Evolutionary conservation across 92 coral and sea anemone species (phyloP).

Genomic region (Scolanthus callimorphus): DNA sequence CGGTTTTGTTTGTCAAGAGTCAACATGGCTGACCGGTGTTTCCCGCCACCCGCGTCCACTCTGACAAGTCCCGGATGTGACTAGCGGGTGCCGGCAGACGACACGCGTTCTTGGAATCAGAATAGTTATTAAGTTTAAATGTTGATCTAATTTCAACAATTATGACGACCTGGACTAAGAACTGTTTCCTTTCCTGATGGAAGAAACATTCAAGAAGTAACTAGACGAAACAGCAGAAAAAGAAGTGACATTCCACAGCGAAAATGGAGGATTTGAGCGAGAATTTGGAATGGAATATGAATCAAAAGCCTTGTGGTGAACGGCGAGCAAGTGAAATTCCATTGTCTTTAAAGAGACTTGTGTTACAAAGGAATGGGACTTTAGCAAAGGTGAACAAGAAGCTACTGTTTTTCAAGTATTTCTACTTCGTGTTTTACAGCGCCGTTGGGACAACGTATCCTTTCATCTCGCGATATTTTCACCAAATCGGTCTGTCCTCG

Average conservation of each 20-base stretch:
- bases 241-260: too few species aligned
- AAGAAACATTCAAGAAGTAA: too few species aligned
- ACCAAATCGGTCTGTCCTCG: slow-evolving; percentile 92
- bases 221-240: too few species aligned
- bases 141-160: too few species aligned
- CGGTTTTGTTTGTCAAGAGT: too few species aligned
- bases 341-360: slow-evolving; percentile 20
- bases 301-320: background rate
- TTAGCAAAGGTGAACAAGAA: slow-evolving; percentile 68
- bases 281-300: background rate
- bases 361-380: slow-evolving; percentile 41
- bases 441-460: slow-evolving; percentile 88
- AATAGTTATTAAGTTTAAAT: too few species aligned
- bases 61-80: slow-evolving; percentile 42
- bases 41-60: too few species aligned
- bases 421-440: slow-evolving; percentile 81
- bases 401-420: slow-evolving; percentile 73
- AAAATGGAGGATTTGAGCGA: background rate
- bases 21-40: too few species aligned
- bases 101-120: too few species aligned
- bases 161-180: too few species aligned
- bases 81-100: too few species aligned
- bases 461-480: slow-evolving; percentile 72
- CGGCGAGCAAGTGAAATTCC: slow-evolving; percentile 5
- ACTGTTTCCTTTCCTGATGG: too few species aligned